Evolutionary conservation across 2,797 vertebrate genomes (phyloP).

Genomic region (Liparis tanakae): DNA sequence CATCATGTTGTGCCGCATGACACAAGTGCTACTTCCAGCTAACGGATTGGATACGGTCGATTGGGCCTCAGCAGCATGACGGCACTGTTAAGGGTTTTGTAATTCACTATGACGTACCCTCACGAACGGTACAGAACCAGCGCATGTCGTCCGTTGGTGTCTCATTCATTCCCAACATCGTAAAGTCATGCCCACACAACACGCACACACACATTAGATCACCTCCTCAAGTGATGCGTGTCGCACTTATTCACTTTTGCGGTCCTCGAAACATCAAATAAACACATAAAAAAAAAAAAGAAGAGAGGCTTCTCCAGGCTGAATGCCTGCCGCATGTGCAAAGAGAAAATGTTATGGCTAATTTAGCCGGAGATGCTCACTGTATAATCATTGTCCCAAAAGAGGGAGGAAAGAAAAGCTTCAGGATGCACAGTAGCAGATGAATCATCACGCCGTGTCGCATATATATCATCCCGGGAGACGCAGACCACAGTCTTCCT

Average conservation of each 20-base stretch:
- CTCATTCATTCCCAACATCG: slow-evolving; percentile 41
- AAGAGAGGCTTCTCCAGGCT: slow-evolving; percentile 30
- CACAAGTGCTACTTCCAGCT: slow-evolving; percentile 58
- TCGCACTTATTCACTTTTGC: slow-evolving; percentile 47
- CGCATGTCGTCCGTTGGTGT: slow-evolving; percentile 30
- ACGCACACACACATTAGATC: slow-evolving; percentile 49
- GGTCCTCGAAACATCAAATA: slow-evolving; percentile 56
- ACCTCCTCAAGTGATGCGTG: slow-evolving; percentile 46
- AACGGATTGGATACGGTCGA: slow-evolving; percentile 68
- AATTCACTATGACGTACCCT: slow-evolving; percentile 65
- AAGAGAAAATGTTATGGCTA: slow-evolving; percentile 58
- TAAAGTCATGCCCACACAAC: slow-evolving; percentile 31
- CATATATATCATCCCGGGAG: slow-evolving; percentile 66
- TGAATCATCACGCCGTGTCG: slow-evolving; percentile 69
- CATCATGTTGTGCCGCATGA: slow-evolving; percentile 63
- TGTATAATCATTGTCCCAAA: slow-evolving; percentile 69
- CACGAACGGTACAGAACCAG: slow-evolving; percentile 39
- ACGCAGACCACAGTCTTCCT: slow-evolving; percentile 66
- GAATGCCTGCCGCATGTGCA: slow-evolving; percentile 22
- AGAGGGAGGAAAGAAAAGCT: slow-evolving; percentile 56
- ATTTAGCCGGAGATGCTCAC: slow-evolving; percentile 66
- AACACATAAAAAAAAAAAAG: slow-evolving; percentile 42
- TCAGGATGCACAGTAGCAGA: slow-evolving; percentile 76
- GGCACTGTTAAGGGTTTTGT: slow-evolving; percentile 54
- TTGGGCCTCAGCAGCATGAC: slow-evolving; percentile 69